A percentile compares a stretch with the other conserved stretches of the same genome.
Evolutionary conservation across 2,888 invertebrate genomes (phyloP).

Genomic region (Andrena bicolor): DNA sequence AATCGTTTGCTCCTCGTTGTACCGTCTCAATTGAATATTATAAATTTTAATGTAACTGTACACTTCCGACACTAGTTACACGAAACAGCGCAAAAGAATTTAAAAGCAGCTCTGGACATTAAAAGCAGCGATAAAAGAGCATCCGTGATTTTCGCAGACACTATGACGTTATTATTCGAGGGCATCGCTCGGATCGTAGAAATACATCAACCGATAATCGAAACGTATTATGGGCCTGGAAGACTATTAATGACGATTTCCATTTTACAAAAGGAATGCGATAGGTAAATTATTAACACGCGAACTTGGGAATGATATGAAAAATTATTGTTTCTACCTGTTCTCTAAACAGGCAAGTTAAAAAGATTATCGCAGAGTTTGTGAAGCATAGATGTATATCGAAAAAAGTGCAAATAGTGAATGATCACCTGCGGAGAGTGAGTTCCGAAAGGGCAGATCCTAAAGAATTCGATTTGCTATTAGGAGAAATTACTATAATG

Average conservation of each 20-base stretch:
- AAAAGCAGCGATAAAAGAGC: conserved; percentile 90
- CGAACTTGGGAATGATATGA: neutral
- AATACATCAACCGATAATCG: conserved; percentile 94
- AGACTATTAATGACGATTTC: conserved; percentile 90
- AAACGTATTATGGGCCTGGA: conserved; percentile 95
- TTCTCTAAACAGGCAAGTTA: conserved; percentile 83
- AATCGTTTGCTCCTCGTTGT: conserved; percentile 2
- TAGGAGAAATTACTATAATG: conserved; percentile 96
- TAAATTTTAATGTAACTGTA: neutral
- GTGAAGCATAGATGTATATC: conserved; percentile 89
- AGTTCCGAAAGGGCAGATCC: conserved; percentile 89
- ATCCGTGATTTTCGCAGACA: conserved; percentile 93
- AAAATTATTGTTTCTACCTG: conserved; percentile 5
- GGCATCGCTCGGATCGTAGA: conserved; percentile 94
- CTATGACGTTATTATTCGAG: conserved; percentile 93
- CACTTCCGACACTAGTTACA: conserved; percentile 85
- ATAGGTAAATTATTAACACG: conserved; percentile 86
- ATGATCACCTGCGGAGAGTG: conserved; percentile 86
- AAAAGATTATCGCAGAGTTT: conserved; percentile 90
- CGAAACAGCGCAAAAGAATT: conserved; percentile 90
- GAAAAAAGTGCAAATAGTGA: conserved; percentile 88
- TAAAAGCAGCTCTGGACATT: conserved; percentile 89
- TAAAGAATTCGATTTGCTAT: conserved; percentile 93
- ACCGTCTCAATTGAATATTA: neutral
- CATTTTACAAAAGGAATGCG: conserved; percentile 93